A percentile compares a stretch with the other conserved stretches of the same genome.
These are phyloP conservation scores for Xenopus tropicalis DNA, from an alignment of 2,113 vertebrate genomes.

Conservation along the genomic window DNA sequence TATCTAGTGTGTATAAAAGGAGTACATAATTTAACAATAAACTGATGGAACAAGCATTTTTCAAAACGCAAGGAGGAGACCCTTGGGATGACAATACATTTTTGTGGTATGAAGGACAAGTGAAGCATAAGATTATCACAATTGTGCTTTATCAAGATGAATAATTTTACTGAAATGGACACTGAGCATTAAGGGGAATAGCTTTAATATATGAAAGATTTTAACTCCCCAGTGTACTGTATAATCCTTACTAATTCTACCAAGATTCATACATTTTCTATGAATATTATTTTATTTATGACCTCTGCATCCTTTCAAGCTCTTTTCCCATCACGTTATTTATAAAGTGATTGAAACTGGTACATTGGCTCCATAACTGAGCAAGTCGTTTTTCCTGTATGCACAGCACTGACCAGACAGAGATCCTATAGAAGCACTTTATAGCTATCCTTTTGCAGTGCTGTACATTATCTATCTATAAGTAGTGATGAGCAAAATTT, in stretches of 20 bases:
- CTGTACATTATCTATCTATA: too few relatives aligned
- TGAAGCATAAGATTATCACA: constrained; percentile 7
- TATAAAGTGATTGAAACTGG: constrained; percentile 12
- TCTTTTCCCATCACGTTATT: constrained; percentile 12
- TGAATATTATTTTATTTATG: constrained; percentile 32
- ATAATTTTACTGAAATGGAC: background rate
- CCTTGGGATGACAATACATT: too few relatives aligned
- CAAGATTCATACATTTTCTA: constrained; percentile 22
- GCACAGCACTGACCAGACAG: too few relatives aligned
- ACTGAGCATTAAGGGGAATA: constrained; percentile 1
- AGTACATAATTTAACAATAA: background rate
- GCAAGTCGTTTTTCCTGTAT: background rate
- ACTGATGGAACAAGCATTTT: constrained; percentile 7
- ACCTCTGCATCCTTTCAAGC: constrained; percentile 13
- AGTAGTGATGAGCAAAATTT: too few relatives aligned
- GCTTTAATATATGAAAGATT: constrained; percentile 9
- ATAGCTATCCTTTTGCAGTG: too few relatives aligned
- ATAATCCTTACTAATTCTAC: constrained; percentile 9
- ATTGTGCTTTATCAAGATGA: background rate
- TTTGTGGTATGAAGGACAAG: constrained; percentile 8
- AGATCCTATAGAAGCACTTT: too few relatives aligned
- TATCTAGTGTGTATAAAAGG: too few relatives aligned
- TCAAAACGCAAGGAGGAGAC: background rate
- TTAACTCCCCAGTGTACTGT: constrained; percentile 13
- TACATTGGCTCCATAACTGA: background rate